Percentiles rank a stretch among this genome's conserved stretches.
phyloP scores from a whole-genome alignment of 2,113 vertebrate species.

The Neogobius melanostomus region DNA sequence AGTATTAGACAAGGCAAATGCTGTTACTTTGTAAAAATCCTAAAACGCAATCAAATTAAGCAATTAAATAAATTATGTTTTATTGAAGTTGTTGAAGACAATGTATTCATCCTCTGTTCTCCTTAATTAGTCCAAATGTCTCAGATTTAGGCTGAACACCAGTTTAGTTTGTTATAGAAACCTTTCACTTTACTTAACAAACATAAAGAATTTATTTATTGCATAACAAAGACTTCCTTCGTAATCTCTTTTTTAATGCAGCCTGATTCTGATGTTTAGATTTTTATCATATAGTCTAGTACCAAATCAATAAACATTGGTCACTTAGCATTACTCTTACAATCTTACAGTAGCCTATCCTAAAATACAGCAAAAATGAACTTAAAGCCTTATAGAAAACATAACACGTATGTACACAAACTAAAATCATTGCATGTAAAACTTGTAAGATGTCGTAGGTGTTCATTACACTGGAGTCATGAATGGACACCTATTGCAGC shows the following conservation, averaged over 20 bases:
- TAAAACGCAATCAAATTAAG: too few relatives aligned
- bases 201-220: neutral
- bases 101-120: too few relatives aligned
- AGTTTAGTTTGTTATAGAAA: neutral
- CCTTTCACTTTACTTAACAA: neutral
- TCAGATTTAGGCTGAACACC: too few relatives aligned
- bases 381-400: neutral
- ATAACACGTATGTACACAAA: neutral
- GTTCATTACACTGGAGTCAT: neutral
- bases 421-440: slow-evolving; percentile 3
- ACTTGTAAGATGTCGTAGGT: neutral
- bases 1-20: too few relatives aligned
- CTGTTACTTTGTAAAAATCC: too few relatives aligned
- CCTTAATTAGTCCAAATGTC: too few relatives aligned
- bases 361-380: neutral
- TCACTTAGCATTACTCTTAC: neutral
- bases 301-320: neutral
- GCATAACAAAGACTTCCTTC: neutral
- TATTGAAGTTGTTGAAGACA: too few relatives aligned
- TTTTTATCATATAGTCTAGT: too few relatives aligned
- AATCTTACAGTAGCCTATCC: neutral
- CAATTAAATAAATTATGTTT: too few relatives aligned
- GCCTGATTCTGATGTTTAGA: neutral
- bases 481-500: neutral
- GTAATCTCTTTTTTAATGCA: neutral